Base-by-base conservation (phyloP, 2,888 invertebrate genomes). In the Nycteola revayana region DNA sequence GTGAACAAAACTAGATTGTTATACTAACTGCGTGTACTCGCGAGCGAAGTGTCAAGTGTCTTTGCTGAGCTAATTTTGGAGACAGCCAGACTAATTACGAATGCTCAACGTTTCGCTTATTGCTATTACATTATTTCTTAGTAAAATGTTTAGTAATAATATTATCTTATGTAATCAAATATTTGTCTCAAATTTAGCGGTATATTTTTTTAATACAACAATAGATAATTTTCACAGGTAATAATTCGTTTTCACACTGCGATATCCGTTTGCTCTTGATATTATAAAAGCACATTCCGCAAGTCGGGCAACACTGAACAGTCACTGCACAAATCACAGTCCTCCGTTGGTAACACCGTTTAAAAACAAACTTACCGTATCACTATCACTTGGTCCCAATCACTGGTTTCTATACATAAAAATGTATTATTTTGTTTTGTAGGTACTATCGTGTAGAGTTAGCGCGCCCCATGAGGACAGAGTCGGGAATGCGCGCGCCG, bases 301-400 rank as follows among this genome's bases (percentile, higher is more conserved):
- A 49, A 48, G 54, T 60, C 48, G 58, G 70, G 70, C 66, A 78
- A 74, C 87, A 86, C 87, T 84, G 73, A 74, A 74, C 67, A 73
- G 65, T 75, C 81, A 82, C 84, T 70, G 61, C 84, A 84, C 84
- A 77, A 56, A 63, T 74, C 84, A 86, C 85, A 82, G 71, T 82
- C 76, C 80, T 63, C 52, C 60, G 57, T 61, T 59, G 73, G 65
- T 62, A 67, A 60, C 83, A 82, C 83, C 62, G 55, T 62, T 36
- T 42, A 29, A 47, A 67, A 68, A 75, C 63, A 42, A 73, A 83
- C 87, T 88, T 88, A 88, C 87, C 87, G 86, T 86, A 72, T 83
- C 87, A 88, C 87, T 86, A 75, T 79, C 83, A 87, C 87, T 88
- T 86, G 85, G 85, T 87, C 85, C 86, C 84, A 69, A 68, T 77